Conservation (phyloP, 2,113 vertebrate genomes). For the Tringa solitaria region DNA sequence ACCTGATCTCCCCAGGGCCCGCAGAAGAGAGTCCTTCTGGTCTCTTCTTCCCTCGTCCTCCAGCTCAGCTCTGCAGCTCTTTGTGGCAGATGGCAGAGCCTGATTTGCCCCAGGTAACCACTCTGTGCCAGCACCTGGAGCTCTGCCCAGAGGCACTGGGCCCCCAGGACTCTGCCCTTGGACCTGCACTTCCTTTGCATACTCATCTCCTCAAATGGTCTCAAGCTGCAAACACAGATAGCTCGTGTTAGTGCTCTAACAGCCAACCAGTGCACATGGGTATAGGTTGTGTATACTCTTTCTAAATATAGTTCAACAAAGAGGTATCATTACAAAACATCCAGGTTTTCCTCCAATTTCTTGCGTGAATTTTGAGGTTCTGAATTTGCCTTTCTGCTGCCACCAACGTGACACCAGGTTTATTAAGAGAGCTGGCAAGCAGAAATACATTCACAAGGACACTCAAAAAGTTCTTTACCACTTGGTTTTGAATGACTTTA, state of each 20-base stretch:
- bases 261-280: rapidly evolving
- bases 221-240: background rate
- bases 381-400: background rate
- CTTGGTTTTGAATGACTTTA: background rate
- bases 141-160: background rate
- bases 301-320: background rate
- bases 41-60: background rate
- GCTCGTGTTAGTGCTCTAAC: background rate
- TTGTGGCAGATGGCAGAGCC: conserved; percentile 42
- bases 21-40: conserved; percentile 7
- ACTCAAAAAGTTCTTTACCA: background rate
- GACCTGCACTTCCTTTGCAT: background rate
- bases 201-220: background rate
- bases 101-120: conserved; percentile 1
- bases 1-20: background rate
- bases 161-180: conserved; percentile 8
- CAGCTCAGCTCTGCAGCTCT: conserved; percentile 22
- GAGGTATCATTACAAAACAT: background rate
- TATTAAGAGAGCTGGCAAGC: background rate
- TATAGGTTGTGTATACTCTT: background rate
- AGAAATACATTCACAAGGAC: background rate
- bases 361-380: background rate
- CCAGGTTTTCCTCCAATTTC: background rate
- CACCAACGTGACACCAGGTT: background rate
- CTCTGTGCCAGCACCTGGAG: conserved; percentile 15